phyloP scores from a whole-genome alignment of 2,797 vertebrate genomes.

The Silurus lanzhouensis region DNA sequence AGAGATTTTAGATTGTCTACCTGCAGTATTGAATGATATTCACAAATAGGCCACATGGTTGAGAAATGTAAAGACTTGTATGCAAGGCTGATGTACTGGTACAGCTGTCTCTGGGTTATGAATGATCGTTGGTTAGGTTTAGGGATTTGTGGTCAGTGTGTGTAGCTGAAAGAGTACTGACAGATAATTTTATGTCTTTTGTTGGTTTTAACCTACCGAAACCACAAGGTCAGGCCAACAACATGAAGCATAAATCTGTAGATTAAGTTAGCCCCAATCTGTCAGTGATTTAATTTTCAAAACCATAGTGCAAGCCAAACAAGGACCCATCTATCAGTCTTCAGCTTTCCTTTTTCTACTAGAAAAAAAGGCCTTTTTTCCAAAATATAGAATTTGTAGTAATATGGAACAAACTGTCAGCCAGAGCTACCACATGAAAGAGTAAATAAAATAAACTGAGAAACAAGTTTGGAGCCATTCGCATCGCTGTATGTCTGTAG shows the following conservation, averaged over 20 bases:
- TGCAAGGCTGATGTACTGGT: not conserved
- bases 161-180: not conserved
- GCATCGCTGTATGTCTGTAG: not conserved
- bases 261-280: not conserved
- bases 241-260: not conserved
- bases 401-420: not conserved
- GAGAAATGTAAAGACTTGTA: not conserved
- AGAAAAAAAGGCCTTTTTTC: not conserved
- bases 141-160: not conserved
- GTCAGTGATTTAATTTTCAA: conserved; percentile 3
- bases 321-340: not conserved
- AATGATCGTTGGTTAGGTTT: not conserved
- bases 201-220: not conserved
- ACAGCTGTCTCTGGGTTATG: not conserved
- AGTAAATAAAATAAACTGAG: not conserved
- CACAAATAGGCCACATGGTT: no score
- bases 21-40: not conserved
- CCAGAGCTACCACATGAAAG: not conserved
- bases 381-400: conserved; percentile 8
- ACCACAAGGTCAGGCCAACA: not conserved
- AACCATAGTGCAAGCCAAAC: not conserved
- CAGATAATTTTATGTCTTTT: not conserved
- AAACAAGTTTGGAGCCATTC: not conserved
- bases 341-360: not conserved
- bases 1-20: not conserved